Evolutionary conservation across 2,888 invertebrate genomes (phyloP), one percentile per base, ranked within the genome.

Genomic region (Oasisia sp.): DNA sequence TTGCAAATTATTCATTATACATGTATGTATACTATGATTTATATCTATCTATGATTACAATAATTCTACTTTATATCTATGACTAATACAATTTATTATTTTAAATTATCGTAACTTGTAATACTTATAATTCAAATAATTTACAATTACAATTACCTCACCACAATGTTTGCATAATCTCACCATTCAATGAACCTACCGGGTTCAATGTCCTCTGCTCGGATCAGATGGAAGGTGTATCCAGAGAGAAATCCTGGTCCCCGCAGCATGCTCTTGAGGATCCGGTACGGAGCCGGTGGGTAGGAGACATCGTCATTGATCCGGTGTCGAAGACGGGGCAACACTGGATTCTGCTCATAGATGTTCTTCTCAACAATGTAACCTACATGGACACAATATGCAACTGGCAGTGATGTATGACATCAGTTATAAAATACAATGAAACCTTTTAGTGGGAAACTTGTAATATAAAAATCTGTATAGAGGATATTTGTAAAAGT

Each of bases 251-350:
- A 94, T 1, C 96, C 96, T 9, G 96, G 96, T 9, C 95, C 95
- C 94, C 95, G 94, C 91, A 96, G 94, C 96, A 96, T 96, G 93
- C 95, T 95, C 92, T 95, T 94, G 95, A 96, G 95, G 38, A 96
- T 94, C 92, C 95, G 94, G 94, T 96, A 96, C 0, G 96, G 96
- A 11, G 95, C 94, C 0, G 96, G 96, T 93, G 94, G 94, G 92
- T 94, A 95, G 74, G 96, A 96, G 92, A 96, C 94, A 94, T 96
- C 96, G 91, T 96, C 96, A 90, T 95, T 94, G 32, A 96, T 94
- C 8, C 95, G 94, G 1, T 95, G 94, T n/a, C 95, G 94, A 14
- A 95, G 93, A 92, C 95, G 94, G 11, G 96, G 96, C 91, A 95
- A 92, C 90, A 96, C 92, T 8, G 95, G 94, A 92, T 95, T 96